Evolutionary conservation across 2,113 vertebrate genomes (phyloP).

Genomic region (Istiophorus platypterus): DNA sequence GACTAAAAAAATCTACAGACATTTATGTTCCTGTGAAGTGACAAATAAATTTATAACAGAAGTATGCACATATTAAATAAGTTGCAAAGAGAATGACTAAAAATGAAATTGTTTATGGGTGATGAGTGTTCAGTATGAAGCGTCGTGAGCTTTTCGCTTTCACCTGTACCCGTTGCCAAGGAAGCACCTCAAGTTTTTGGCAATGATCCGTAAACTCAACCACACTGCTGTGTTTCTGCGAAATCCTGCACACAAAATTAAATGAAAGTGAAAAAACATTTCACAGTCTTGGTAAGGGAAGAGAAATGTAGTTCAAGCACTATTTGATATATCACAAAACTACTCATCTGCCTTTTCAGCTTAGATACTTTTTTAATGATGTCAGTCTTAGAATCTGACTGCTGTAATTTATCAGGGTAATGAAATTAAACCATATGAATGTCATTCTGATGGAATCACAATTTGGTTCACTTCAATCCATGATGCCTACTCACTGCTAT

Average conservation of each 20-base stretch:
- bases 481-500: no score
- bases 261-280: conserved; percentile 42
- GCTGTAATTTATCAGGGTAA: not conserved
- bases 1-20: not conserved
- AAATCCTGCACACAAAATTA: conserved; percentile 58
- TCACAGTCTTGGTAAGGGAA: not conserved
- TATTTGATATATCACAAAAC: not conserved
- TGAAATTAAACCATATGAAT: not conserved
- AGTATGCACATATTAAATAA: not conserved
- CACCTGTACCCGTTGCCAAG: conserved; percentile 67
- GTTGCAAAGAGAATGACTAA: not conserved
- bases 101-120: not conserved
- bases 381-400: not conserved
- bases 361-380: not conserved
- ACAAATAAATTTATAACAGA: not conserved
- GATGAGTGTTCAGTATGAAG: not conserved
- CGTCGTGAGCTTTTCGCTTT: conserved; percentile 4
- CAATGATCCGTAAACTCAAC: conserved; percentile 70
- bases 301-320: not conserved
- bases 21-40: not conserved
- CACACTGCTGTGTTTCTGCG: conserved; percentile 72
- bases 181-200: conserved; percentile 79
- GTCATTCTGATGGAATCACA: no score
- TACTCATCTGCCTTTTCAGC: not conserved
- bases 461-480: no score